Conservation (phyloP, 2,888 invertebrate species). For the Oscheius sp. region DNA sequence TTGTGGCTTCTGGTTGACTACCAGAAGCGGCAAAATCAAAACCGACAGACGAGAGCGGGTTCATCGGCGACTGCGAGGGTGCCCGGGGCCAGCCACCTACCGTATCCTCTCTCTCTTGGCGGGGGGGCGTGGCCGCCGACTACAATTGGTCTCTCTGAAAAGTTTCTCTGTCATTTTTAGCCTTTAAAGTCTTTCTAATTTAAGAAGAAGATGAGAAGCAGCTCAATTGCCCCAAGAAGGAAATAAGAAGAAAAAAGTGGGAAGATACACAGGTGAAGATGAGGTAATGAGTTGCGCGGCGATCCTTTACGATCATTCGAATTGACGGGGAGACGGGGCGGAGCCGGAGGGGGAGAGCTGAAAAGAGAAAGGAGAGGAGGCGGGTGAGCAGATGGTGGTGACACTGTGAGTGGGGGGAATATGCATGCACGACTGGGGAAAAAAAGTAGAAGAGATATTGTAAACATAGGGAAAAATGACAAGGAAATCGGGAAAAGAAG, state of each 20-base stretch:
- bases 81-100: constrained; percentile 25
- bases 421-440: not conserved
- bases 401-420: too few species aligned
- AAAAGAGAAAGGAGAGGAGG: not conserved
- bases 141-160: constrained; percentile 28
- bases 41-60: constrained; percentile 44
- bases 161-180: not conserved
- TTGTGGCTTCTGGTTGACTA: constrained; percentile 52
- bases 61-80: constrained; percentile 39
- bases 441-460: not conserved
- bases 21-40: constrained; percentile 56
- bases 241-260: constrained; percentile 19
- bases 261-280: constrained; percentile 35
- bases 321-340: constrained; percentile 32
- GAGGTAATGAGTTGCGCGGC: constrained; percentile 29
- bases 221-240: not conserved
- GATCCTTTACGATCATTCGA: constrained; percentile 36
- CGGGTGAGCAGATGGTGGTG: not conserved
- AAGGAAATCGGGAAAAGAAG: not conserved
- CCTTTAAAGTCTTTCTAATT: not conserved
- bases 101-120: constrained; percentile 1
- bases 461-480: not conserved
- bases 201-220: not conserved
- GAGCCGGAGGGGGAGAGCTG: constrained; percentile 4
- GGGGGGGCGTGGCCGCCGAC: constrained; percentile 2